Evolutionary conservation across 2,888 invertebrate species (phyloP), one percentile per base, ranked within the genome.

Genomic region (Nematopogon swammerdamellus): DNA sequence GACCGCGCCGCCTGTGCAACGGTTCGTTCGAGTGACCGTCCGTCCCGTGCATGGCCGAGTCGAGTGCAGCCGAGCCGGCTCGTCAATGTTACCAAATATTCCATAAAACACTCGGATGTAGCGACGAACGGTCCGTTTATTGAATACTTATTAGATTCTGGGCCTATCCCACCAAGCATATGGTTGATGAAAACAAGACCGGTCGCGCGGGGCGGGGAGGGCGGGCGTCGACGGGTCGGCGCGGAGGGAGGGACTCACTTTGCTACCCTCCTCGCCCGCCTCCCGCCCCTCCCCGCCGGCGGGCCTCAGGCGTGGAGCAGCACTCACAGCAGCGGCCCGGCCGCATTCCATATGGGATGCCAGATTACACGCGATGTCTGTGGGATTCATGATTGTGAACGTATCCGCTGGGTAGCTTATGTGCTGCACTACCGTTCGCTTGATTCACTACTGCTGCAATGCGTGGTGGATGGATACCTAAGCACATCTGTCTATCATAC

Each of bases 331-430:
- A n/a, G n/a, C 25, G 25, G 25, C 25, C 25, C 25, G 25, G 25
- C 25, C 76, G 75, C 79, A 77, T 79, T 79, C 77, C 77, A 68
- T 70, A 68, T 67, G 74, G 70, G 70, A 73, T 77, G 72, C 72
- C 73, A 72, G 76, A 74, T 70, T 70, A 67, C 68, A 76, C 66
- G 74, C 77, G 76, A 76, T 77, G 77, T 77, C 76, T 77, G 73
- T 75, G 70, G 70, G 70, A 69, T 67, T 72, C 58, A 58, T 59
- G 62, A 63, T 62, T n/a, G n/a, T n/a, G n/a, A n/a, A n/a, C n/a
- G n/a, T n/a, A n/a, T n/a, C n/a, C n/a, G n/a, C n/a, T n/a, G n/a
- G n/a, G n/a, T n/a, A n/a, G n/a, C n/a, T n/a, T n/a, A n/a, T n/a
- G n/a, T n/a, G n/a, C n/a, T n/a, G n/a, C n/a, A n/a, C n/a, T n/a